Conservation (phyloP, 2,797 vertebrate genomes). For the Tauraco hartlaubi region DNA sequence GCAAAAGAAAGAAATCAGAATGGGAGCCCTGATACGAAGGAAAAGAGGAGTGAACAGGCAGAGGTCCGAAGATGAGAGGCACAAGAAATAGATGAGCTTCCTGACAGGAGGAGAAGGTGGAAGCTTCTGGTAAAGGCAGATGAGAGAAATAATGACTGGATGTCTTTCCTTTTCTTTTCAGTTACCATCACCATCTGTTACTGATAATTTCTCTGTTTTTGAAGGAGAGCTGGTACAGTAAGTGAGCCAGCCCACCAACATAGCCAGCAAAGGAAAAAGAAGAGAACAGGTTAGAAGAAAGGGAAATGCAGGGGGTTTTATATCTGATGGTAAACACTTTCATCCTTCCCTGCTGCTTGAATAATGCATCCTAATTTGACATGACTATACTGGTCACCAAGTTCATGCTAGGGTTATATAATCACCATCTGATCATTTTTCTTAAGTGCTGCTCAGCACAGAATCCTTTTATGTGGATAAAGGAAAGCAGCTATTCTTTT, state of each 20-base stretch:
- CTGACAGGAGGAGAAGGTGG: not conserved
- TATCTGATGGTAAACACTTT: slow-evolving; percentile 64
- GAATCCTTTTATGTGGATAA: slow-evolving; percentile 65
- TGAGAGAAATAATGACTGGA: not conserved
- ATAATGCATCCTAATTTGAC: slow-evolving; percentile 71
- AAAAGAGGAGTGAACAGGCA: not conserved
- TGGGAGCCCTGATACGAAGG: not conserved
- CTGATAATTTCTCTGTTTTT: slow-evolving; percentile 56
- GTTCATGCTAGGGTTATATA: slow-evolving; percentile 66
- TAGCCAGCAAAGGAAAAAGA: slow-evolving; percentile 25
- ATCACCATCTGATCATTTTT: slow-evolving; percentile 68
- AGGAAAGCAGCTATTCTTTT: slow-evolving; percentile 67
- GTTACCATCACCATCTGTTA: slow-evolving; percentile 42
- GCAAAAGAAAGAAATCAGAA: not conserved
- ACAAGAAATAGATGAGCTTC: not conserved
- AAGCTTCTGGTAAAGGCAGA: not conserved
- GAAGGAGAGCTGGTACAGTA: slow-evolving; percentile 37
- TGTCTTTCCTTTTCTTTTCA: not conserved
- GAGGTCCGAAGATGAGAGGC: not conserved
- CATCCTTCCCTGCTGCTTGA: slow-evolving; percentile 61
- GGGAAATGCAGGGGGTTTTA: slow-evolving; percentile 14
- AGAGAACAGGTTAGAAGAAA: slow-evolving; percentile 52
- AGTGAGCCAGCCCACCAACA: slow-evolving; percentile 58
- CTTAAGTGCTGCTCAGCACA: slow-evolving; percentile 46
- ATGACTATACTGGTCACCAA: slow-evolving; percentile 61